Evolutionary conservation across 1,140 invertebrate species (phyloP).

Genomic region (Plutomurus gul): DNA sequence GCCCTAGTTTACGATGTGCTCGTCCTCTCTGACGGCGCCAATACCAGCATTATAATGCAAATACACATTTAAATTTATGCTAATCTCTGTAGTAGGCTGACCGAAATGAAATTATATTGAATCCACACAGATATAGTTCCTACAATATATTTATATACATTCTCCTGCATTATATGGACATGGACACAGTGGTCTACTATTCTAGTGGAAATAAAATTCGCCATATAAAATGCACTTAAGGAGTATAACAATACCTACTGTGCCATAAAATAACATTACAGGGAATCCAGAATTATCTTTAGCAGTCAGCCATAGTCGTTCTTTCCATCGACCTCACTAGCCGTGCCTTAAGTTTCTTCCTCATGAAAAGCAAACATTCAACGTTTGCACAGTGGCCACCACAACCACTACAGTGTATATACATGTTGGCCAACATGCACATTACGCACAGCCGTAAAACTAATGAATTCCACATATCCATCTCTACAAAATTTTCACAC

Average conservation of each 20-base stretch:
- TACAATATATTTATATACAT: no score
- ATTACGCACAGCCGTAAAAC: not conserved
- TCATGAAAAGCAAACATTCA: conserved; percentile 6
- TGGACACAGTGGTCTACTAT: no score
- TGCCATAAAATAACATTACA: not conserved
- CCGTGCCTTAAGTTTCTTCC: not conserved
- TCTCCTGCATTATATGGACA: not conserved
- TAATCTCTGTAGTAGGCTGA: not conserved
- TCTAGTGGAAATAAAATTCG: no score
- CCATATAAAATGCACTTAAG: no score
- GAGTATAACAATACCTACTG: not conserved
- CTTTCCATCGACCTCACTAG: not conserved
- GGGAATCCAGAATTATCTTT: not conserved
- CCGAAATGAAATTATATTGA: not conserved
- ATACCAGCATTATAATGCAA: not conserved
- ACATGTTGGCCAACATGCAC: not conserved
- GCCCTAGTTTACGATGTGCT: no score
- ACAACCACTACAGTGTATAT: conserved; percentile 3
- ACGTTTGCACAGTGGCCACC: not conserved
- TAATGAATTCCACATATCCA: conserved; percentile 6
- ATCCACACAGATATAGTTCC: no score
- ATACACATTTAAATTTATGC: not conserved
- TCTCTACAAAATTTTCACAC: not conserved
- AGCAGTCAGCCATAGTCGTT: not conserved
- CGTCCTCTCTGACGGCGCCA: no score